Base-by-base conservation (phyloP, 2,888 invertebrate genomes). In the Cynaeus angustus region DNA sequence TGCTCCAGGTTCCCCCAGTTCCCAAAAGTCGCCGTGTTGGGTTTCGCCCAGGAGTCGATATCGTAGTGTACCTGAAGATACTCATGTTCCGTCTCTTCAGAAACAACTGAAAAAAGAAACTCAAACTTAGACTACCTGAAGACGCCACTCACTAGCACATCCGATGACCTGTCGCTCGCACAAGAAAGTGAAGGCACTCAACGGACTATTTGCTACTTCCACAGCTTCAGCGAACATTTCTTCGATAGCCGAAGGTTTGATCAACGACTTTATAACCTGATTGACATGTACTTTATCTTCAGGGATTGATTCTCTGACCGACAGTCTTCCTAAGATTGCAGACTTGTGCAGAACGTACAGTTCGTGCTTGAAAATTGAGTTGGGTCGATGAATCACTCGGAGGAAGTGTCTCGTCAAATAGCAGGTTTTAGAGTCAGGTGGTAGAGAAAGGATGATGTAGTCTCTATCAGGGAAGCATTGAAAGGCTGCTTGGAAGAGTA, bases 401-500 rank as follows among this genome's bases (percentile, higher is more conserved):
- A 71, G 56, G 46, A 78, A 77, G 46, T 73, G 70, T 46, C 69
- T 70, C 64, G 12, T 68, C 9, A 62, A 8, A 12, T 66, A 65
- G 26, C 46, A 50, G 7, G 28, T 12, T 14, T 16, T 56, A 58
- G 46, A 33, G n/a, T 71, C 68, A 9, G 73, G 9, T 7, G 91
- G 91, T 5, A 90, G 76, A 5, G 89, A 87, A 67, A 90, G 80
- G 9, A 90, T 82, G 78, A 90, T 89, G 76, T 91, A 93, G 50
- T 93, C 91, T 21, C 87, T 86, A 3, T 89, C 84, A 0, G 90
- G 90, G 83, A 89, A 91, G 41, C 89, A 86, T 77, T 91, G 89
- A 81, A 92, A 93, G 0, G 91, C 88, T 0, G 89, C 90, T 73
- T 88, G 88, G 9, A 93, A 82, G 53, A 92, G 86, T 72, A 90